Base-by-base conservation (phyloP, 2,888 invertebrate genomes). In the Lordiphosa fenestrarum region DNA sequence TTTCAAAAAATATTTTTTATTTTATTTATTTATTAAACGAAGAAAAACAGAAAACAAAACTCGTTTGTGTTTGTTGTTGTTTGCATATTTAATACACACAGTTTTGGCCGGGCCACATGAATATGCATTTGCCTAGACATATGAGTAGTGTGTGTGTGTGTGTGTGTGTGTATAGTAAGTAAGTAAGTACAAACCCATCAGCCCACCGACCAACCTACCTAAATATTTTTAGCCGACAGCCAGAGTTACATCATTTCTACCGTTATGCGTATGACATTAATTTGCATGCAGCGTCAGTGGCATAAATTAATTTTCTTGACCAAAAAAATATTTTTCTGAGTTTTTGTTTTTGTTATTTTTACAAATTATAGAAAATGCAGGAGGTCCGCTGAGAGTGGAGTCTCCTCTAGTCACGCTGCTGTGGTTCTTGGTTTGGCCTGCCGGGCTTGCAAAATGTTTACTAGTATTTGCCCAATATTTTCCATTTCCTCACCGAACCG, bases 261-360 rank as follows among this genome's bases (percentile, higher is more conserved):
- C 83, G 81, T 83, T 83, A 83, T 75, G 69, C 75, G 77, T 72
- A 54, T 80, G 77, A 80, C 80, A 81, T 69, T 83, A 83, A 80
- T 81, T 83, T 72, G 82, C 72, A 74, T 70, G 63, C 72, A 59
- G 60, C 52, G 58, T 23, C 15, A 68, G 57, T 38, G 55, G 10
- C 69, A 72, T 65, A 72, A 77, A 81, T 72, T 72, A 74, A 81
- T 81, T 69, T 69, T 57, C 72, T 40, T 39, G 6, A 35, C 0
- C 37, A 36, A 38, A 44, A 46, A 47, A 33, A 36, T 7, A 37
- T 36, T 4, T 47, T 10, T 6, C 4, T n/a, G n/a, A n/a, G n/a
- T n/a, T n/a, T n/a, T 33, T 35, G 15, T 15, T 35, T 3, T 2
- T 13, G 23, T 37, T 42, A 9, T 30, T 30, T 30, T 7, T 7